Conservation (phyloP, 2,888 invertebrate species). For the Masnerella sp. region DNA sequence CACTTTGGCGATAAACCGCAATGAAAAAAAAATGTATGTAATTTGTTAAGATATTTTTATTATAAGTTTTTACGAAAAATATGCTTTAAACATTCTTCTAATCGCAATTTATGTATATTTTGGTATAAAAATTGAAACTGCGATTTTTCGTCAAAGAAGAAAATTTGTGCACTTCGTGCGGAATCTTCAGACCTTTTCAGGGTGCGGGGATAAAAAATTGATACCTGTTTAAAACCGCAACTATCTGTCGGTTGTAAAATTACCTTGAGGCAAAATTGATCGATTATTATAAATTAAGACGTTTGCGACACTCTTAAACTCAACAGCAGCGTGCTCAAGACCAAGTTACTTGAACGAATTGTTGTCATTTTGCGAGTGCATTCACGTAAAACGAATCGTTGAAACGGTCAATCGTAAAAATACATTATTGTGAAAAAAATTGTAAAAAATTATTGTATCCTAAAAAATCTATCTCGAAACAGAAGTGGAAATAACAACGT, state of each 20-base stretch:
- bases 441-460: too few relatives aligned
- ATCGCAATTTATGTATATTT: not conserved
- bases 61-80: too few relatives aligned
- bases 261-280: conserved; percentile 17
- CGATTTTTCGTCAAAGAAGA: not conserved
- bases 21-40: too few relatives aligned
- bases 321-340: not conserved
- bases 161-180: conserved; percentile 3
- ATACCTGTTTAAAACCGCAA: conserved; percentile 1
- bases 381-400: too few relatives aligned
- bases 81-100: not conserved
- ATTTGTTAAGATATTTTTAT: too few relatives aligned
- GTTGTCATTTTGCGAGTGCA: too few relatives aligned
- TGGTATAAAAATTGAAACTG: conserved; percentile 5
- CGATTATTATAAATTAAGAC: conserved; percentile 21
- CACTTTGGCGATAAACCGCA: too few relatives aligned
- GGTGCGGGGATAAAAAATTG: conserved; percentile 3
- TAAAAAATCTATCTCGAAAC: too few relatives aligned
- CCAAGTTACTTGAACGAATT: too few relatives aligned
- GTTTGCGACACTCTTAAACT: conserved; percentile 1
- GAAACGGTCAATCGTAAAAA: too few relatives aligned
- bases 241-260: not conserved
- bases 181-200: conserved; percentile 5
- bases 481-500: too few relatives aligned
- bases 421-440: too few relatives aligned